Evolutionary conservation across 2,113 vertebrate genomes (phyloP), one percentile per base, ranked within the genome.

Genomic region (Gadus chalcogrammus): DNA sequence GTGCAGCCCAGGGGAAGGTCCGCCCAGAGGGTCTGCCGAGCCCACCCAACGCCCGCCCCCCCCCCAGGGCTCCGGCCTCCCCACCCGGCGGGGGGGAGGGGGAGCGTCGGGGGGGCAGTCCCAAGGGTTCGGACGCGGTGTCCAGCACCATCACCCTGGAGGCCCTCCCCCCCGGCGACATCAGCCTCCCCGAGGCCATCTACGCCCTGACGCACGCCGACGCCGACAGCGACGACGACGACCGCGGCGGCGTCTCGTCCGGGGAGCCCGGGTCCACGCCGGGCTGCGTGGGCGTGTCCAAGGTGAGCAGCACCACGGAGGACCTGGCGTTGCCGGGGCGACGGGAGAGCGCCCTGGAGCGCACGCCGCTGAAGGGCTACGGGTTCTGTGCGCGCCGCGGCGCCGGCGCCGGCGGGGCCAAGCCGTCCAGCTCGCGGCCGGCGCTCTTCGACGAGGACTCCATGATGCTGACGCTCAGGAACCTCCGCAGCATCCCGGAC

Each of bases 361-460:
- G 64, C 18, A 86, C 88, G 0, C 85, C 84, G 0, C 83, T 69
- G 42, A 85, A 82, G 70, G 73, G 11, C 73, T 71, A 70, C 81
- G 31, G 31, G 6, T 35, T 35, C 31, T 35, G 31, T 4, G 31
- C 24, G 64, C 85, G 88, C 28, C 88, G 89, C 9, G 86, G 84
- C 61, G 77, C 60, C 52, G 82, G 72, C 3, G 42, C 7, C 5
- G 69, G 58, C 3, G 66, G 58, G 6, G 7, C 24, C 0, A 73
- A 84, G 70, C 75, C 82, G 22, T 85, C 83, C 22, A 80, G 72
- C 60, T 88, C 87, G 0, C 13, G 78, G 65, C 72, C 84, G 0
- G 22, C 88, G 11, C 20, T 76, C 42, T 85, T 94, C n/a, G 96
- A 99, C 80, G 96, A 98, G 42, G 95, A 95, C 83, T 98, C 96